Conservation (phyloP, 2,888 invertebrate genomes). For the Megalurothrips usitatus region DNA sequence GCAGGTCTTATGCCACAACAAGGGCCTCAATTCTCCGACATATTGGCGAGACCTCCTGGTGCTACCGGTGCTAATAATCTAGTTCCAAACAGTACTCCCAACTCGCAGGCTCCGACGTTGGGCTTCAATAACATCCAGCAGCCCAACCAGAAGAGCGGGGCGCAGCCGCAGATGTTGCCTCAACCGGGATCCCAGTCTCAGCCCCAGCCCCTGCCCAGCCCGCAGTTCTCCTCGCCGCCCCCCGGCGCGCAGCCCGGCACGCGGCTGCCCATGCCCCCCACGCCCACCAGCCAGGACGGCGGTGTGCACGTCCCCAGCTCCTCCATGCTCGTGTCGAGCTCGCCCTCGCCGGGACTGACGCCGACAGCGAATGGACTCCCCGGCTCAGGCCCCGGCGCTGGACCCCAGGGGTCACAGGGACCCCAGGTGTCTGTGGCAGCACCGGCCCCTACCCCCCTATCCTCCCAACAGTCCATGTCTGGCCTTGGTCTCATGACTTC, state of each 20-base stretch:
- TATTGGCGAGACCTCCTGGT: not conserved
- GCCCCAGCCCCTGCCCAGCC: conserved; percentile 44
- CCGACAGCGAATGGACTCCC: conserved; percentile 28
- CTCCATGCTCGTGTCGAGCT: not conserved
- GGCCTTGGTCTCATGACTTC: conserved; percentile 24
- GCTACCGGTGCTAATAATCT: not conserved
- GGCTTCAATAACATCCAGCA: conserved; percentile 9
- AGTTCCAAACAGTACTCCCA: conserved; percentile 8
- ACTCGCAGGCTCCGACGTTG: not conserved
- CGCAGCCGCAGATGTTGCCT: not conserved
- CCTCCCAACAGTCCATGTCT: conserved; percentile 29
- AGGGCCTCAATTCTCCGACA: not conserved
- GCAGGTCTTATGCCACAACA: not conserved
- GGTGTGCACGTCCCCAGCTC: not conserved
- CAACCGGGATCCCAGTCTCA: not conserved
- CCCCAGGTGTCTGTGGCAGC: not conserved
- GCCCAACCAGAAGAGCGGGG: not conserved
- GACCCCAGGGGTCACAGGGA: not conserved
- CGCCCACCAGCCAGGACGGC: conserved; percentile 28
- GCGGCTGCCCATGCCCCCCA: conserved; percentile 32
- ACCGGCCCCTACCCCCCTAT: conserved; percentile 21
- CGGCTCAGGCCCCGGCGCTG: not conserved
- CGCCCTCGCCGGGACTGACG: conserved; percentile 31
- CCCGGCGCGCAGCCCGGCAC: conserved; percentile 48
- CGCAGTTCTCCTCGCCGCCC: conserved; percentile 56